Evolutionary conservation across 2,113 vertebrate species (phyloP).

Genomic region (Toxostoma redivivum): DNA sequence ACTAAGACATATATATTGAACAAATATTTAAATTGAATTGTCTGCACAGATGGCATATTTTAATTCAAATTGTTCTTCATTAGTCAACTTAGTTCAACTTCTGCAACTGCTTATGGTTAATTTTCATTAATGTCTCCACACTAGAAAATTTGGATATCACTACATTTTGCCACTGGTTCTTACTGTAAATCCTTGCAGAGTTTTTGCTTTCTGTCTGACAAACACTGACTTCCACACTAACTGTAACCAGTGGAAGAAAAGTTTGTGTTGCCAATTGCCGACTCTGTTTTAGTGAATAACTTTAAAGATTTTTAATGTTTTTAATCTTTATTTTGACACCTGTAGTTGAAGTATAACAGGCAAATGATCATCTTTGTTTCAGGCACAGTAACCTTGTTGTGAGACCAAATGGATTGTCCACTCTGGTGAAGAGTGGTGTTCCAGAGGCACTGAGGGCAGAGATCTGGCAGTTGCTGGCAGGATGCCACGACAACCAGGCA

Average conservation of each 20-base stretch:
- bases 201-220: neutral
- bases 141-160: neutral
- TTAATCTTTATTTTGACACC: neutral
- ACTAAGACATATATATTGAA: neutral
- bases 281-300: neutral
- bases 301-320: neutral
- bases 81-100: neutral
- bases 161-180: neutral
- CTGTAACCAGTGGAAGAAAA: neutral
- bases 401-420: conserved; percentile 86
- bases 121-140: neutral
- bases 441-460: conserved; percentile 95
- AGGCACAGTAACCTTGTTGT: conserved; percentile 92
- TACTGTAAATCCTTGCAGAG: neutral
- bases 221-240: neutral
- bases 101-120: neutral
- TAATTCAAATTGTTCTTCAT: neutral
- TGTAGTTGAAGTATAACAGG: neutral
- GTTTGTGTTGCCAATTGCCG: neutral
- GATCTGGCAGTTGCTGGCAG: conserved; percentile 95
- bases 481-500: conserved; percentile 90
- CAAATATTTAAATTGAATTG: neutral
- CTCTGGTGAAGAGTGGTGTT: conserved; percentile 88
- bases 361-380: neutral
- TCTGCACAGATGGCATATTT: neutral